Evolutionary conservation across 2,888 invertebrate genomes (phyloP), one percentile per base, ranked within the genome.

Genomic region (Trichogramma dendrolimi): DNA sequence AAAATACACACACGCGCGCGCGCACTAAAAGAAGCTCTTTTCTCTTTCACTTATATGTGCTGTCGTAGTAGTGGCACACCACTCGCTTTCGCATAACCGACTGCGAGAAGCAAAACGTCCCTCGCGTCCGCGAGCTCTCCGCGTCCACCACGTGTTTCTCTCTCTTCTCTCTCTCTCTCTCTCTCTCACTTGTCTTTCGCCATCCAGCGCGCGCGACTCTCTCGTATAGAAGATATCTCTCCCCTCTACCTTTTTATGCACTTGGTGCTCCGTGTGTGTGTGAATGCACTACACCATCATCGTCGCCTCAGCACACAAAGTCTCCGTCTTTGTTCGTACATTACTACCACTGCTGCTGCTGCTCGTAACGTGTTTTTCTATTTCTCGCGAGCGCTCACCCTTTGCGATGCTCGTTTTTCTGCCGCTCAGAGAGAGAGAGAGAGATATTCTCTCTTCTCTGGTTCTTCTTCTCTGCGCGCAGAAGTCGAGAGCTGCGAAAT

Each of bases 81-180:
- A 27, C 27, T 27, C 27, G 27, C 27, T 27, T 27, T 27, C 27
- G 27, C 27, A 27, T 27, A 27, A 27, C 27, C 27, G 27, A 27
- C 27, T 27, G 27, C 27, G 27, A 27, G 27, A 27, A 27, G 27
- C 27, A 27, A 27, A 27, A 5, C 38, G 10, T 46, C 46, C 44
- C 56, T 10, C 39, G 14, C 42, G 10, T 47, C 50, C 65, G 57
- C 66, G 44, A 44, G 47, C 60, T 48, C 49, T 55, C 54, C 62
- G 47, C 55, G 61, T 65, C 65, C 61, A 60, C 57, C 66, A 2
- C 39, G 47, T 66, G 61, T 67, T 62, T 66, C 65, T 61, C 64
- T 50, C 52, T 62, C 65, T 54, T 67, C 51, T 59, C 57, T 43
- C 55, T 11, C 40, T 38, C 43, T 61, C 49, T 46, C 51, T 60